Base-by-base conservation (phyloP, 2,797 vertebrate genomes). In the Botia kubotai region DNA sequence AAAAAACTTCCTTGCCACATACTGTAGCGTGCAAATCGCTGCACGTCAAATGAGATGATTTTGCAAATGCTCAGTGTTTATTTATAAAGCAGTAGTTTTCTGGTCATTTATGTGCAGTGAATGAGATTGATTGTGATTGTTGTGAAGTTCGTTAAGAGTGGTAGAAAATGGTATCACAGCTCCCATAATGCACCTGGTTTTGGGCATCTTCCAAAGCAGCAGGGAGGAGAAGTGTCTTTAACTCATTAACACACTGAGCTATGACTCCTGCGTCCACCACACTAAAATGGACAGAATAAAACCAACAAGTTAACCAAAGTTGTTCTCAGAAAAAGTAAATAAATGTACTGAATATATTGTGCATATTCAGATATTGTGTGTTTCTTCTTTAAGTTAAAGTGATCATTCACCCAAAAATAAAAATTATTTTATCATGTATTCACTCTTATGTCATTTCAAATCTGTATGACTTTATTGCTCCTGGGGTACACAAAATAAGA, bases 161-260 rank as follows among this genome's bases (percentile, higher is more conserved):
- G 36, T 2, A 19, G 53, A 72, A 72, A 63, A 39, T 23, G 19
- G 36, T 39, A 55, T 43, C 10, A 10, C 3, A 77, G 69, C 8
- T 16, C 36, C 62, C 63, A 83, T 36, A 62, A 72, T 91, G 91
- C 82, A 98, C 98, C 94, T 98, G 97, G 83, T 91, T 93, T 91
- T 93, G 96, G 69, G 92, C 87, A 65, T 95, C 91, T 81, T 96
- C 94, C 55, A 33, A 83, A 36, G 93, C 92, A 87, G 88, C 90
- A 1, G 89, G 91, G 19, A 86, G 88, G 60, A 93, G 79, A 83
- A 89, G 92, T 52, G 89, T 87, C 90, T 88, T 96, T 79, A 98
- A 89, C 79, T 98, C 96, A 85, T 88, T 87, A 77, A 97, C 73
- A 74, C 84, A 95, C 80, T 89, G 93, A 86, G 96, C 95, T 26